phyloP scores from a whole-genome alignment of 2,888 invertebrate species.

The Arrhopalites spinosus region DNA sequence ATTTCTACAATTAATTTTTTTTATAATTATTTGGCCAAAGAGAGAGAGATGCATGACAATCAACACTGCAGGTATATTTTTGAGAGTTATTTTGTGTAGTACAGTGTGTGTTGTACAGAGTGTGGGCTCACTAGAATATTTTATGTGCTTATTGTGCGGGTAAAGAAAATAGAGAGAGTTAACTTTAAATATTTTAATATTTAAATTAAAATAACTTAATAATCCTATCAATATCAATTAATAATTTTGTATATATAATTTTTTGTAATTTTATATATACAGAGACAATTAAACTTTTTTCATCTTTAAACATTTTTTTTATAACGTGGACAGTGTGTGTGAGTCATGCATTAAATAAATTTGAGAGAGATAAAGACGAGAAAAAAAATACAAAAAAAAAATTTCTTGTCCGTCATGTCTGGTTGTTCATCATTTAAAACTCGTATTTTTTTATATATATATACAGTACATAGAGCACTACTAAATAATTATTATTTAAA shows the following conservation, averaged over 20 bases:
- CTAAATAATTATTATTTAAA: too few relatives aligned
- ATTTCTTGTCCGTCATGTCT: slow-evolving; percentile 26
- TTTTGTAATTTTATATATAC: not conserved
- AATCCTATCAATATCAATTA: not conserved
- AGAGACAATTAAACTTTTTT: not conserved
- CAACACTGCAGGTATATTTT: slow-evolving; percentile 39
- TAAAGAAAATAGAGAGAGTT: too few relatives aligned
- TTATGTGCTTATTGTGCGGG: slow-evolving; percentile 34
- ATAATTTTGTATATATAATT: not conserved
- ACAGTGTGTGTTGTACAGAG: slow-evolving; percentile 40
- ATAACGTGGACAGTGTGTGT: not conserved
- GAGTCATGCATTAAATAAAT: not conserved
- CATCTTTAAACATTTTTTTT: not conserved
- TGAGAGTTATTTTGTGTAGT: slow-evolving; percentile 30
- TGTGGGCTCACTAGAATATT: slow-evolving; percentile 25
- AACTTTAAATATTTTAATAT: not conserved
- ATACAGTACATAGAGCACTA: not conserved
- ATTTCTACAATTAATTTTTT: not conserved
- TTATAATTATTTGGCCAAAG: not conserved
- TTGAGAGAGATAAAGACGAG: not conserved
- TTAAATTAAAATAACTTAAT: not conserved
- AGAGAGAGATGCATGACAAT: slow-evolving; percentile 27
- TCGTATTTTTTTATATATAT: not conserved
- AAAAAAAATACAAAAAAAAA: not conserved
- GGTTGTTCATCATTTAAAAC: slow-evolving; percentile 7